Evolutionary conservation across 2,113 vertebrate genomes (phyloP).

Genomic region (Smithornis capensis): DNA sequence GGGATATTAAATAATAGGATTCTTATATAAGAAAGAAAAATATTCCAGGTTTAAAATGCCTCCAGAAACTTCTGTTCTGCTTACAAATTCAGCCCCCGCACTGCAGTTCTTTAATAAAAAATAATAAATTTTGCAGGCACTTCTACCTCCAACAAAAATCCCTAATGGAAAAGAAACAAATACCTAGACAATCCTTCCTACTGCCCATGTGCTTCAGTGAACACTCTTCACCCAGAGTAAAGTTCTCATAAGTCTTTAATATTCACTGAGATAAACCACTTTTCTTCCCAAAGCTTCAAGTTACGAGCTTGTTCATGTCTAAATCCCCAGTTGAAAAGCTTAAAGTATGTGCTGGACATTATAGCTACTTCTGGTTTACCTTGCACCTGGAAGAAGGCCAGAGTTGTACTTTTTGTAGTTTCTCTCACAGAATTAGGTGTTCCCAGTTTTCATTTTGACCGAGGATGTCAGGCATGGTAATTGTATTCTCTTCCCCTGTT

Average conservation of each 20-base stretch:
- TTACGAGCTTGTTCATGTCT: background rate
- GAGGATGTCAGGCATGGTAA: background rate
- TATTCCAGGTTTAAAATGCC: slow-evolving; percentile 2
- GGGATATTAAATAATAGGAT: slow-evolving; percentile 6
- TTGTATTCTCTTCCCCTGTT: background rate
- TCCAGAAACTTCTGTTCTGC: background rate
- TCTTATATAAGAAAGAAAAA: background rate
- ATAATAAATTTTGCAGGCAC: slow-evolving; percentile 2
- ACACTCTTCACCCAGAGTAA: background rate
- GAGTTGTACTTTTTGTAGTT: background rate
- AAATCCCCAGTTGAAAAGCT: background rate
- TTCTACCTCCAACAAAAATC: background rate
- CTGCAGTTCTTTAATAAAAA: slow-evolving; percentile 10
- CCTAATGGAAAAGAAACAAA: background rate
- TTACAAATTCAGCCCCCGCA: background rate
- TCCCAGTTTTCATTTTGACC: background rate
- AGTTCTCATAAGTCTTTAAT: background rate
- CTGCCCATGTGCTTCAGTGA: background rate
- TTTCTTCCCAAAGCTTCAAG: background rate
- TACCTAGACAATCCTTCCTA: background rate
- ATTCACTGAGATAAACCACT: background rate
- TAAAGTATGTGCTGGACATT: background rate
- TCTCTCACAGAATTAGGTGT: background rate
- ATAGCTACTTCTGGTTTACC: background rate
- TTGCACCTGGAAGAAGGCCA: background rate